phyloP scores from a whole-genome alignment of 2,797 vertebrate species.

The Ataeniobius toweri region DNA sequence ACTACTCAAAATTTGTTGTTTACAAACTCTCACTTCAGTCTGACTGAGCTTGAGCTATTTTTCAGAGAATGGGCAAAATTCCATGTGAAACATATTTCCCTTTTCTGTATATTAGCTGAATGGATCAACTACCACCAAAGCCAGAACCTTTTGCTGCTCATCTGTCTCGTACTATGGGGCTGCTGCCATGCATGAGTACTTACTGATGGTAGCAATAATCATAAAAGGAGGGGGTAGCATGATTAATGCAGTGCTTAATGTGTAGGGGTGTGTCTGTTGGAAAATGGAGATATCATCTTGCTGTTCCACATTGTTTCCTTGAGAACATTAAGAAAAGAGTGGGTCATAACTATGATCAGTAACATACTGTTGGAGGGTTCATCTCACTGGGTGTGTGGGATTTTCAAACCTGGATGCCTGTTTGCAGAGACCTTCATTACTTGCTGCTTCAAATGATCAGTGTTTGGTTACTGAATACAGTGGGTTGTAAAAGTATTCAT shows the following conservation, averaged over 20 bases:
- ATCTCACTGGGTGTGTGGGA: neutral
- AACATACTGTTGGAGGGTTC: neutral
- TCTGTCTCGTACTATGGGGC: neutral
- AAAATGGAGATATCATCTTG: constrained; percentile 1
- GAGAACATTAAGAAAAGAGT: constrained; percentile 12
- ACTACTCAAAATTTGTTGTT: no score
- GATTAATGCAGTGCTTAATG: constrained; percentile 22
- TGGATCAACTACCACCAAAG: neutral
- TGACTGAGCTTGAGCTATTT: neutral
- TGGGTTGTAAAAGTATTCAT: no score
- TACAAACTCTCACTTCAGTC: no score
- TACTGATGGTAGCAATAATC: constrained; percentile 18
- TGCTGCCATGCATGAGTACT: neutral
- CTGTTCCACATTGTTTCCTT: constrained; percentile 18
- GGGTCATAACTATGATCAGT: constrained; percentile 1
- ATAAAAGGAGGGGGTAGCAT: constrained; percentile 1
- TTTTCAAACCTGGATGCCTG: neutral
- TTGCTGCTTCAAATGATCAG: neutral
- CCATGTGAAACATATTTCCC: neutral
- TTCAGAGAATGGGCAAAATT: neutral
- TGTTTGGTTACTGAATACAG: neutral
- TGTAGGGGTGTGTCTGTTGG: neutral
- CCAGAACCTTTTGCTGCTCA: neutral
- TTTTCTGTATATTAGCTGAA: neutral
- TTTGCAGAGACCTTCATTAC: neutral